These are phyloP conservation scores for Macrobrachium rosenbergii DNA, from an alignment of 1,140 invertebrate species.

Conservation along the genomic window DNA sequence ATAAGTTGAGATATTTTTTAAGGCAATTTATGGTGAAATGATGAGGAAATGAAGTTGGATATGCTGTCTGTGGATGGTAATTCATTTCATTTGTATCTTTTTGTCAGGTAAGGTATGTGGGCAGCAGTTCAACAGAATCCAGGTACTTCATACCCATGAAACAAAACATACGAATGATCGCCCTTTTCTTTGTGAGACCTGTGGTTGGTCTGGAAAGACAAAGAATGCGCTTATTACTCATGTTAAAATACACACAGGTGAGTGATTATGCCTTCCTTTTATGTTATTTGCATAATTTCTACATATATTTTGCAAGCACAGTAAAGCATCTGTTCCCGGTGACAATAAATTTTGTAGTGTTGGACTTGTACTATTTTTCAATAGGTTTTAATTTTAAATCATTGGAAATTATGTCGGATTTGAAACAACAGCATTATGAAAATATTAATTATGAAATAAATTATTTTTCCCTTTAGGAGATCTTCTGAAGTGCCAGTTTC, in stretches of 20 bases:
- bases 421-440: background rate
- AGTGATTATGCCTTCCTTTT: background rate
- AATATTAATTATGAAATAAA: background rate
- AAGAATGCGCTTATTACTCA: conserved; percentile 51
- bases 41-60: too few relatives aligned
- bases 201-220: conserved; percentile 60
- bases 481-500: conserved; percentile 76
- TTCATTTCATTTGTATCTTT: background rate
- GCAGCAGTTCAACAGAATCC: conserved; percentile 29
- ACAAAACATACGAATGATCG: conserved; percentile 51
- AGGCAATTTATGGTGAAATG: too few relatives aligned
- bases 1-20: too few relatives aligned
- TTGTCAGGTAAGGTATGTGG: conserved; percentile 54
- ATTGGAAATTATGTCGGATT: background rate
- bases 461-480: conserved; percentile 71
- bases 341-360: too few relatives aligned
- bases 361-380: too few relatives aligned
- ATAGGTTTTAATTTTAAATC: too few relatives aligned
- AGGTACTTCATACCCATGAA: conserved; percentile 32
- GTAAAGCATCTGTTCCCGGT: too few relatives aligned
- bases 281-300: background rate
- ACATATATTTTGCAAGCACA: background rate
- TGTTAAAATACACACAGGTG: conserved; percentile 52
- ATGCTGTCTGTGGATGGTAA: too few relatives aligned
- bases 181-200: conserved; percentile 55